These are phyloP conservation scores for Drosophila longiperda DNA, from an alignment of 2,888 invertebrate species.

Conservation along the genomic window DNA sequence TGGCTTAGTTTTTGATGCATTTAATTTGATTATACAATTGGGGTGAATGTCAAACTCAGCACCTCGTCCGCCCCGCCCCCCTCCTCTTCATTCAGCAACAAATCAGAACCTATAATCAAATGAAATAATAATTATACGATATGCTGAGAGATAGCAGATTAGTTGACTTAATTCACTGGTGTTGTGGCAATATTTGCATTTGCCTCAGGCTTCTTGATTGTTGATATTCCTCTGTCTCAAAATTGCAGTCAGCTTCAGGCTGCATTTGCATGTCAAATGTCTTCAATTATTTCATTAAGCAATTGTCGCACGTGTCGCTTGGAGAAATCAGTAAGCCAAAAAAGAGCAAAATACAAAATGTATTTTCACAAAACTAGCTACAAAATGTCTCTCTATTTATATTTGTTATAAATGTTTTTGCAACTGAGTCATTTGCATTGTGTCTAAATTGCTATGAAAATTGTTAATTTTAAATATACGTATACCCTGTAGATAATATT, in stretches of 20 bases:
- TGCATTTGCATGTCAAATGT: conserved; percentile 50
- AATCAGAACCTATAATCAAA: conserved; percentile 50
- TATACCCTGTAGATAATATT: conserved; percentile 12
- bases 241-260: conserved; percentile 17
- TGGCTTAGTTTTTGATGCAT: conserved; percentile 43
- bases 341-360: not conserved
- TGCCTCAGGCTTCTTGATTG: conserved; percentile 32
- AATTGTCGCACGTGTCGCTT: conserved; percentile 32
- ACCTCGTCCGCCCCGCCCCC: not conserved
- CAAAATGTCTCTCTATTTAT: conserved; percentile 8
- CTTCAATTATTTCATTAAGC: conserved; percentile 57
- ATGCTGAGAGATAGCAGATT: conserved; percentile 41
- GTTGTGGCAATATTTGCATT: conserved; percentile 57
- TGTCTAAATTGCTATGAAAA: conserved; percentile 36
- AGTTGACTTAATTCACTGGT: conserved; percentile 51
- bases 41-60: conserved; percentile 23
- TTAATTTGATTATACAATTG: conserved; percentile 50
- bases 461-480: conserved; percentile 24
- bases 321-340: not conserved
- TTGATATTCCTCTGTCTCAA: conserved; percentile 18
- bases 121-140: conserved; percentile 54
- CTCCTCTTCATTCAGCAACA: not conserved
- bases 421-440: conserved; percentile 46
- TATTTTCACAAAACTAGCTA: conserved; percentile 4
- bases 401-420: conserved; percentile 17